These are phyloP conservation scores for Trichosurus vulpecula DNA, from an alignment of 2,797 vertebrate genomes.

Conservation along the genomic window DNA sequence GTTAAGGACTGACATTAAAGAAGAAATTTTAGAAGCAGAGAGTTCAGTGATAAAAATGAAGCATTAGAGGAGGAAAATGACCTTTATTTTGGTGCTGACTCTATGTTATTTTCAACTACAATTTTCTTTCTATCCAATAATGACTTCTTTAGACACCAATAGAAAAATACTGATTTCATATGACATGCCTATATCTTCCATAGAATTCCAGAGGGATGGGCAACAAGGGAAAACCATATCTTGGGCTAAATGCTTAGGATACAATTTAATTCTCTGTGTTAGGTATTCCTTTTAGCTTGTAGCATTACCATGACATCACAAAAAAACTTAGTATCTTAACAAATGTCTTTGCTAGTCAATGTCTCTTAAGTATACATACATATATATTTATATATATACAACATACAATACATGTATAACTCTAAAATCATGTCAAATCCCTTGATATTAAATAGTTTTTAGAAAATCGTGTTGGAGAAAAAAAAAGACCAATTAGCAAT, in stretches of 20 bases:
- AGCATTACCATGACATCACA: not conserved
- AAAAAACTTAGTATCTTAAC: not conserved
- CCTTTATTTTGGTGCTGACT: not conserved
- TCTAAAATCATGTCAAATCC: not conserved
- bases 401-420: not conserved
- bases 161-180: not conserved
- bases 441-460: not conserved
- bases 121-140: conserved; percentile 51
- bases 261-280: not conserved
- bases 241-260: not conserved
- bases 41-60: not conserved
- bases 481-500: not conserved
- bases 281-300: not conserved
- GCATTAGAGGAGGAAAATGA: not conserved
- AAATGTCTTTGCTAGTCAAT: not conserved
- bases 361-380: not conserved
- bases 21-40: conserved; percentile 15
- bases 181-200: not conserved
- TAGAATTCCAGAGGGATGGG: not conserved
- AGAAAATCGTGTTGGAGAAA: not conserved
- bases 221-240: not conserved
- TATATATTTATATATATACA: not conserved
- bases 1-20: not conserved
- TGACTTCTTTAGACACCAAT: not conserved
- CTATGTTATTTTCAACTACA: conserved; percentile 47